phyloP scores from a whole-genome alignment of 1,140 invertebrate genomes.

The Neodiprion fabricii region DNA sequence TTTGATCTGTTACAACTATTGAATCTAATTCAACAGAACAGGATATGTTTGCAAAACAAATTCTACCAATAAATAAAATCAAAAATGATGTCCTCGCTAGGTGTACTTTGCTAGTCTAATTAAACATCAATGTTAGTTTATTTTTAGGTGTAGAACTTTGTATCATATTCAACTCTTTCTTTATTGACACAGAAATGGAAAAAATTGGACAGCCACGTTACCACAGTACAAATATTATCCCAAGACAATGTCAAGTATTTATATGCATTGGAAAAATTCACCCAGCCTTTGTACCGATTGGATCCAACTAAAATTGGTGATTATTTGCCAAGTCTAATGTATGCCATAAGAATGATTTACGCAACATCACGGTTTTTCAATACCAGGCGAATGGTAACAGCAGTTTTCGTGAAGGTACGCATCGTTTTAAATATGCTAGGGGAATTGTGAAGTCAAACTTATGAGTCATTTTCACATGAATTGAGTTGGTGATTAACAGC shows the following conservation, averaged over 20 bases:
- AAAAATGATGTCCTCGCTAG: too few relatives aligned
- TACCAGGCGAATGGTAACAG: slow-evolving; percentile 70
- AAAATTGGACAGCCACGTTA: slow-evolving; percentile 74
- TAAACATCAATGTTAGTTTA: neutral
- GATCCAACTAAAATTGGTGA: slow-evolving; percentile 74
- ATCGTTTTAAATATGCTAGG: neutral
- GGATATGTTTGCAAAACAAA: too few relatives aligned
- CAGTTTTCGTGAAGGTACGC: slow-evolving; percentile 71
- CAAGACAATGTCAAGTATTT: slow-evolving; percentile 90
- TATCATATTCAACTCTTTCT: slow-evolving; percentile 9
- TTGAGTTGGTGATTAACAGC: neutral
- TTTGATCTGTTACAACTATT: too few relatives aligned
- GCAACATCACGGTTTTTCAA: slow-evolving; percentile 85
- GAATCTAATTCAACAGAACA: too few relatives aligned
- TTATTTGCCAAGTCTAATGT: slow-evolving; percentile 74
- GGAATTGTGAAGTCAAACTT: neutral
- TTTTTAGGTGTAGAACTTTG: slow-evolving; percentile 21
- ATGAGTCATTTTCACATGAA: neutral
- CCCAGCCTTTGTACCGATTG: slow-evolving; percentile 81
- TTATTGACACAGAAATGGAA: slow-evolving; percentile 74
- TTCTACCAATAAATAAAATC: neutral
- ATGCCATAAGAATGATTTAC: slow-evolving; percentile 81
- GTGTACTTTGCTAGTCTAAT: neutral
- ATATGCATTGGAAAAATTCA: slow-evolving; percentile 85
- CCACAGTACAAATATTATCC: slow-evolving; percentile 79